Evolutionary conservation across 2,113 vertebrate genomes (phyloP).

Genomic region (Arizona elegans): DNA sequence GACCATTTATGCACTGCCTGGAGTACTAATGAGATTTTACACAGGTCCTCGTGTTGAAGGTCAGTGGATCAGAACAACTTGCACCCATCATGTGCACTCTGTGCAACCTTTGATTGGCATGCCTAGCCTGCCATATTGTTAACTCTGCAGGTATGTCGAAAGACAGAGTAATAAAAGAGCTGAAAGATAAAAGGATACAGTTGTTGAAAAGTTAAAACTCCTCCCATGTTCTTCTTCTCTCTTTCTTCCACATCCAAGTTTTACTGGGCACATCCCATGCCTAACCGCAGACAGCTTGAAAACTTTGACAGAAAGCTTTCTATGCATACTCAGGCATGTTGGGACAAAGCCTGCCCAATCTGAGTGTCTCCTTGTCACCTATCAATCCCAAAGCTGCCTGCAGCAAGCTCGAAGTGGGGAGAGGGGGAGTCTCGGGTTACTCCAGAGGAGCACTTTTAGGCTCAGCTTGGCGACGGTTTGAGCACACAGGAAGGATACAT

Average conservation of each 20-base stretch:
- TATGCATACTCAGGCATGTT: constrained; percentile 12
- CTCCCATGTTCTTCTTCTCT: constrained; percentile 7
- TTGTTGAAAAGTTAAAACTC: constrained; percentile 14
- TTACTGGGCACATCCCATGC: constrained; percentile 15
- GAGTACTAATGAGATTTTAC: background rate
- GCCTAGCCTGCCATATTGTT: background rate
- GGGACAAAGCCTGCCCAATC: constrained; percentile 1
- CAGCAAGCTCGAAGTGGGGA: background rate
- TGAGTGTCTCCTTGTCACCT: constrained; percentile 30
- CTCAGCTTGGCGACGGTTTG: constrained; percentile 3
- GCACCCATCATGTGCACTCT: background rate
- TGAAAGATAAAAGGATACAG: constrained; percentile 14
- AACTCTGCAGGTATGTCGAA: background rate
- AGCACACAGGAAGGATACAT: background rate
- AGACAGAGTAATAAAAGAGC: background rate
- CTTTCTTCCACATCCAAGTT: constrained; percentile 31
- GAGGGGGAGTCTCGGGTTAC: constrained; percentile 19
- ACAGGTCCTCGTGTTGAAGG: background rate
- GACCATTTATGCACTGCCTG: background rate
- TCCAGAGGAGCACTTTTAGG: constrained; percentile 14
- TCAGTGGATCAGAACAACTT: background rate
- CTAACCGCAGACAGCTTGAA: constrained; percentile 32
- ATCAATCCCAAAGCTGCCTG: constrained; percentile 25
- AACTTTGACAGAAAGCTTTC: constrained; percentile 15
- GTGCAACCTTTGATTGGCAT: background rate